Conservation (phyloP, 2,888 invertebrate species). For the Hypercompe scribonia region DNA sequence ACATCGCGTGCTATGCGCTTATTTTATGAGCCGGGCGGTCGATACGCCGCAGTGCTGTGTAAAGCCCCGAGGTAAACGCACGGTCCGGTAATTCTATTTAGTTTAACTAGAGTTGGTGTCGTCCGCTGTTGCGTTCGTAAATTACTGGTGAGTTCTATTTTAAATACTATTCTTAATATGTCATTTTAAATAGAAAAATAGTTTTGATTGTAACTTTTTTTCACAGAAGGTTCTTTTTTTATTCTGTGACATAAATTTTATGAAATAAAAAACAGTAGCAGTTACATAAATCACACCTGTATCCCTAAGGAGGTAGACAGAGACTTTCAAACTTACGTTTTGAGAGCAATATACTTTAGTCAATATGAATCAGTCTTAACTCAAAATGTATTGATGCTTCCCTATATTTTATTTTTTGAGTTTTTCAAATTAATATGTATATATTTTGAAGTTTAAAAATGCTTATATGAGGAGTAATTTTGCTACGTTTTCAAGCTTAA, state of each 20-base stretch:
- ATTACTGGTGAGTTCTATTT: constrained; percentile 53
- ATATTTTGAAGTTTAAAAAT: too few species aligned
- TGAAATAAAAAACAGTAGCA: neutral
- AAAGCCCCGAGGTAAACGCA: constrained; percentile 61
- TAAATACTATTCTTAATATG: constrained; percentile 11
- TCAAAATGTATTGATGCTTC: neutral
- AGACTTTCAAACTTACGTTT: neutral
- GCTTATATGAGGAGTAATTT: neutral
- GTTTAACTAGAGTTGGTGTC: constrained; percentile 51
- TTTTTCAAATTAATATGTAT: neutral
- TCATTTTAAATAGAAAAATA: neutral
- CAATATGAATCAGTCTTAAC: neutral
- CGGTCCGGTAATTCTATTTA: constrained; percentile 53
- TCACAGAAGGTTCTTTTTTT: neutral
- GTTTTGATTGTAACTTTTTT: neutral
- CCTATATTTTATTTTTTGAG: neutral
- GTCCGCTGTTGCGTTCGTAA: constrained; percentile 53
- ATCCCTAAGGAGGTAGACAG: neutral
- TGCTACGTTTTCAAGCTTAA: neutral
- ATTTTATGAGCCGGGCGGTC: constrained; percentile 72
- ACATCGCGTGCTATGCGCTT: constrained; percentile 76
- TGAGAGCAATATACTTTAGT: neutral
- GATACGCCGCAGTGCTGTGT: constrained; percentile 82
- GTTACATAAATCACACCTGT: neutral
- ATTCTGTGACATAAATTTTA: neutral